These are phyloP conservation scores for Drosophila limbata DNA, from an alignment of 2,888 invertebrate species.

Conservation along the genomic window DNA sequence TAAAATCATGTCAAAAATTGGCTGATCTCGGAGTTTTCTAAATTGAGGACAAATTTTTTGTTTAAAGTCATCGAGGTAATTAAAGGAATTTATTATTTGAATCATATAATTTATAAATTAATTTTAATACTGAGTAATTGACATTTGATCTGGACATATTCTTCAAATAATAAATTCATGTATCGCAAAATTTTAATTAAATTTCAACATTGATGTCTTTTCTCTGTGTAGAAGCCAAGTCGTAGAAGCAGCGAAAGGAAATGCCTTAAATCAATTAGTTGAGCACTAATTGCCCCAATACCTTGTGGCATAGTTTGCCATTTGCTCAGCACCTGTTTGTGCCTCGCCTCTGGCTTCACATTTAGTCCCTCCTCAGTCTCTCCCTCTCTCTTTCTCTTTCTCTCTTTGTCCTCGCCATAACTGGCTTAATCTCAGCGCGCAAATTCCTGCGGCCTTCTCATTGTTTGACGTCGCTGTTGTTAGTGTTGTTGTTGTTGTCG, in stretches of 20 bases:
- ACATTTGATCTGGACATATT: too few relatives aligned
- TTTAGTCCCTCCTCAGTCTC: background rate
- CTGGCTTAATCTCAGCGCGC: constrained; percentile 73
- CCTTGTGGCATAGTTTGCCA: constrained; percentile 84
- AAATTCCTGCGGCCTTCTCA: constrained; percentile 80
- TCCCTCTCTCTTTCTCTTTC: background rate
- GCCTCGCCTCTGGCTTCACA: constrained; percentile 38
- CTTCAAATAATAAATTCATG: too few relatives aligned
- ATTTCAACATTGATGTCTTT: background rate
- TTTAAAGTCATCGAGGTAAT: background rate
- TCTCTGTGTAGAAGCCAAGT: background rate
- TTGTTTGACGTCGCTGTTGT: constrained; percentile 69
- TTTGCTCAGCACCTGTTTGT: constrained; percentile 77
- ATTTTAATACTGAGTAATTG: background rate
- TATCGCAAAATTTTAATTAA: too few relatives aligned
- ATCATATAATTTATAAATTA: too few relatives aligned
- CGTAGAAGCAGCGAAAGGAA: constrained; percentile 77
- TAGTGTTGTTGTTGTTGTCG: constrained; percentile 36
- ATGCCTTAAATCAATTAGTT: constrained; percentile 86
- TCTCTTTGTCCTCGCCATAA: constrained; percentile 29
- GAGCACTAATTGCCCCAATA: constrained; percentile 85
- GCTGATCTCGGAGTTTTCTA: background rate
- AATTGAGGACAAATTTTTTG: background rate
- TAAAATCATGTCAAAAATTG: background rate
- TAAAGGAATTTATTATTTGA: too few relatives aligned